These are phyloP conservation scores for Cephus runcator DNA, from an alignment of 2,888 invertebrate species.

Conservation along the genomic window DNA sequence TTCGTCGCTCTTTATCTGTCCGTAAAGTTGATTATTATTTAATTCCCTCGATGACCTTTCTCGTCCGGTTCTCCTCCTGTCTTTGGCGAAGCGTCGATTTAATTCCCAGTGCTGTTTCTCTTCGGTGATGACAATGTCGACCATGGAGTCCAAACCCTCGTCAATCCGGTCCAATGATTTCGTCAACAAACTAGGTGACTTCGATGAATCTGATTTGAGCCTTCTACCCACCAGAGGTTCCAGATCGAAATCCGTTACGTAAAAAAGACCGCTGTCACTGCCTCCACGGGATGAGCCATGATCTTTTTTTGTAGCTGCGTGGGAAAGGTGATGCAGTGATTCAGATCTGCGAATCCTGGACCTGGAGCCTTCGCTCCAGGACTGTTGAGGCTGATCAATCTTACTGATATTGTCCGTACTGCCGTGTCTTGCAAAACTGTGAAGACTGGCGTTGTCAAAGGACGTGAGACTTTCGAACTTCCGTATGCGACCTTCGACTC, in stretches of 20 bases:
- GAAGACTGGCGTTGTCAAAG: slow-evolving; percentile 50
- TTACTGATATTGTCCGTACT: slow-evolving; percentile 15
- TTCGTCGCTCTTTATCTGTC: slow-evolving; percentile 48
- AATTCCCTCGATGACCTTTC: not conserved
- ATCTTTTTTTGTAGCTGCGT: slow-evolving; percentile 29
- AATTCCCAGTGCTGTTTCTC: slow-evolving; percentile 58
- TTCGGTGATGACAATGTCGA: slow-evolving; percentile 76
- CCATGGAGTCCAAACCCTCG: slow-evolving; percentile 77
- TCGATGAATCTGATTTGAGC: slow-evolving; percentile 36
- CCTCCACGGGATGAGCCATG: slow-evolving; percentile 52
- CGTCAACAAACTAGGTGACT: slow-evolving; percentile 65
- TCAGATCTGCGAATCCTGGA: slow-evolving; percentile 55
- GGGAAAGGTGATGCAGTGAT: slow-evolving; percentile 55
- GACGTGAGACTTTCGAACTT: slow-evolving; percentile 61
- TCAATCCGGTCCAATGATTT: slow-evolving; percentile 85
- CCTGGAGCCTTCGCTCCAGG: slow-evolving; percentile 2
- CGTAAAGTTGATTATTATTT: slow-evolving; percentile 39
- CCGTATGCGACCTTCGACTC: slow-evolving; percentile 54
- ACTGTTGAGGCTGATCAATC: not conserved
- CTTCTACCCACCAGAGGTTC: slow-evolving; percentile 41
- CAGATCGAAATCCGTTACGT: slow-evolving; percentile 56
- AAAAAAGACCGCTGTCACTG: slow-evolving; percentile 63
- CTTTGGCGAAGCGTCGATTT: slow-evolving; percentile 13
- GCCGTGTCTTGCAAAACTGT: slow-evolving; percentile 36
- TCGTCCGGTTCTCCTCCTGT: slow-evolving; percentile 21